Evolutionary conservation across 92 coral and sea anemone genomes (phyloP).

Genomic region (Palythoa caribaeorum): DNA sequence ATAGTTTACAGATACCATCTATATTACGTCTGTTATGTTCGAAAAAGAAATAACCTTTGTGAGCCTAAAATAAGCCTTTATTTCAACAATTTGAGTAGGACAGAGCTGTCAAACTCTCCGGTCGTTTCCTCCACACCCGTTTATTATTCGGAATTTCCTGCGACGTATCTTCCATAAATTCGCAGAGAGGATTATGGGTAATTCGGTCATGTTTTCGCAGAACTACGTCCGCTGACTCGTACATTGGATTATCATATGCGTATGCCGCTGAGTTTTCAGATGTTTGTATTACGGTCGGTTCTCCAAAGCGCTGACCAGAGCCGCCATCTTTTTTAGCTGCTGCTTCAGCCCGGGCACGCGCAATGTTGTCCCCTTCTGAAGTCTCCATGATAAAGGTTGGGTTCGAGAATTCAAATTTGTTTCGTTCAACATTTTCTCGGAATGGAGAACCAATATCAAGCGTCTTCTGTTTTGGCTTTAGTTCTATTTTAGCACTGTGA

Average conservation of each 20-base stretch:
- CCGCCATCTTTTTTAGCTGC: background rate
- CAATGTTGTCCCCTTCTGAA: slow-evolving; percentile 34
- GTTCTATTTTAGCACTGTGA: slow-evolving; percentile 64
- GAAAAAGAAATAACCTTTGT: too few species aligned
- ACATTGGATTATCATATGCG: slow-evolving; percentile 74
- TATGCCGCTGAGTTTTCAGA: slow-evolving; percentile 60
- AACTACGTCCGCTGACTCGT: slow-evolving; percentile 72
- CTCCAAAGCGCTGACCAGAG: slow-evolving; percentile 10
- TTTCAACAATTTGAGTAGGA: slow-evolving; percentile 33
- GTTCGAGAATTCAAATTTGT: slow-evolving; percentile 65
- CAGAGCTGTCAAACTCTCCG: slow-evolving; percentile 11
- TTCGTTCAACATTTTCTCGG: slow-evolving; percentile 69
- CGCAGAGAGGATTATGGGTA: slow-evolving; percentile 63
- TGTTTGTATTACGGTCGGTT: slow-evolving; percentile 61
- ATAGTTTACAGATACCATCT: too few species aligned
- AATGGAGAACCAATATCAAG: slow-evolving; percentile 69
- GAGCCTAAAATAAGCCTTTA: background rate
- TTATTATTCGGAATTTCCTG: slow-evolving; percentile 24
- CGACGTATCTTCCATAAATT: slow-evolving; percentile 38
- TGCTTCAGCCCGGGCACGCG: background rate
- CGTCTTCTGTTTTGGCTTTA: slow-evolving; percentile 44
- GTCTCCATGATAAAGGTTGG: slow-evolving; percentile 61
- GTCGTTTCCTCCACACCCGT: slow-evolving; percentile 37
- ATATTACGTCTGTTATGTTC: too few species aligned
- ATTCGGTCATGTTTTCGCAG: slow-evolving; percentile 60